These are phyloP conservation scores for Psittacula derbiana DNA, from an alignment of 2,797 vertebrate genomes.

Conservation along the genomic window DNA sequence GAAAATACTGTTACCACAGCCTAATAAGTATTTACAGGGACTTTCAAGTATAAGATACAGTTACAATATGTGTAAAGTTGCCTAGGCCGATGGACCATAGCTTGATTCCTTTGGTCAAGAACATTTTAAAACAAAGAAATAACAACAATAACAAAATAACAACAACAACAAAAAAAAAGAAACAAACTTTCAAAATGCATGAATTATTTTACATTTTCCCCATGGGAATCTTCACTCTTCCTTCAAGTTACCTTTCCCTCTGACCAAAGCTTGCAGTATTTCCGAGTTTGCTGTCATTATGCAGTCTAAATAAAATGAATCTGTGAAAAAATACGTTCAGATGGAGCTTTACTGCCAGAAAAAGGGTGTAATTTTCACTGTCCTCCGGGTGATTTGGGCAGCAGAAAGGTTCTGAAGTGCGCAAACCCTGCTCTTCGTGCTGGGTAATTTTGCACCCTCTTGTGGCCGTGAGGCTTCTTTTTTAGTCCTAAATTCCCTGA, in stretches of 20 bases:
- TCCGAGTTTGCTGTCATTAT: neutral
- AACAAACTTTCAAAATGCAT: neutral
- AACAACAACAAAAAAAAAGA: neutral
- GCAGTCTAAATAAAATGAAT: neutral
- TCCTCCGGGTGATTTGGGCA: neutral
- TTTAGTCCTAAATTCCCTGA: neutral
- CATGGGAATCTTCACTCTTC: neutral
- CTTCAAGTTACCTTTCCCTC: neutral
- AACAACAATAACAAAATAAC: neutral
- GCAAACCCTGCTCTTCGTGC: neutral
- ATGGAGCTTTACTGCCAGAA: neutral
- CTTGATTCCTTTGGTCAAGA: neutral
- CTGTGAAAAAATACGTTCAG: neutral
- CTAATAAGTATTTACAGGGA: neutral
- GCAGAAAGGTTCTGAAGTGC: neutral
- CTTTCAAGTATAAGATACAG: neutral
- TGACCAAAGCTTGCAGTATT: neutral
- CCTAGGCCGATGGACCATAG: neutral
- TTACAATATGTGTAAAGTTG: neutral
- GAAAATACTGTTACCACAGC: neutral
- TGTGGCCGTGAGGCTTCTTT: neutral
- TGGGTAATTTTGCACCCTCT: constrained; percentile 15
- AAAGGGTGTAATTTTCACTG: neutral
- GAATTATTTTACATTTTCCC: neutral
- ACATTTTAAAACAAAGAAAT: neutral